These are phyloP conservation scores for Semnornis frantzii DNA, from an alignment of 2,113 vertebrate species.

Conservation along the genomic window DNA sequence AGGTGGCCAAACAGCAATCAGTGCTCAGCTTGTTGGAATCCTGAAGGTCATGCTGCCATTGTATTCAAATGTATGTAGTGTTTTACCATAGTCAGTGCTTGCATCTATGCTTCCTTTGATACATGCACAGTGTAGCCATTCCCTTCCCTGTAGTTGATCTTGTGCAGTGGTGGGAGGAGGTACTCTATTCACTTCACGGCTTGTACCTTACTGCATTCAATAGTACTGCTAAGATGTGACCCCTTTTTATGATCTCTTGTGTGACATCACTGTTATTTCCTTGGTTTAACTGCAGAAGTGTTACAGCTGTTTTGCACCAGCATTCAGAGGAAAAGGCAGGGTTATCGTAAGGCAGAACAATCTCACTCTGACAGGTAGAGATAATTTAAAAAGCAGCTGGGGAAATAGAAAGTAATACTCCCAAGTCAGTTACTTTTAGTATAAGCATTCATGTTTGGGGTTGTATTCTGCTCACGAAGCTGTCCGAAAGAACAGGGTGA, in stretches of 20 bases:
- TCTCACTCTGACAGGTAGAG: background rate
- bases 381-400: background rate
- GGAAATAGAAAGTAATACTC: background rate
- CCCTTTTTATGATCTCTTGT: background rate
- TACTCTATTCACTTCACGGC: background rate
- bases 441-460: background rate
- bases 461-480: background rate
- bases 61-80: fast-evolving
- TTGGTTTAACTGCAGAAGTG: background rate
- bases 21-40: background rate
- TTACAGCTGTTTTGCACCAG: background rate
- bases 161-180: background rate
- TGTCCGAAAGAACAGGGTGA: background rate
- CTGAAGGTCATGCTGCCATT: background rate
- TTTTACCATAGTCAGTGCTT: background rate
- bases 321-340: background rate
- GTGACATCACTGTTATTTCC: background rate
- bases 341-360: background rate
- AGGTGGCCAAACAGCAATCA: background rate
- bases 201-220: background rate
- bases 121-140: fast-evolving
- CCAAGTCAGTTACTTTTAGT: background rate
- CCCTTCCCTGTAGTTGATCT: background rate
- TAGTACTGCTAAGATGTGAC: background rate
- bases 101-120: background rate